phyloP scores from a whole-genome alignment of 2,888 invertebrate species.

The Cyaniris semiargus region DNA sequence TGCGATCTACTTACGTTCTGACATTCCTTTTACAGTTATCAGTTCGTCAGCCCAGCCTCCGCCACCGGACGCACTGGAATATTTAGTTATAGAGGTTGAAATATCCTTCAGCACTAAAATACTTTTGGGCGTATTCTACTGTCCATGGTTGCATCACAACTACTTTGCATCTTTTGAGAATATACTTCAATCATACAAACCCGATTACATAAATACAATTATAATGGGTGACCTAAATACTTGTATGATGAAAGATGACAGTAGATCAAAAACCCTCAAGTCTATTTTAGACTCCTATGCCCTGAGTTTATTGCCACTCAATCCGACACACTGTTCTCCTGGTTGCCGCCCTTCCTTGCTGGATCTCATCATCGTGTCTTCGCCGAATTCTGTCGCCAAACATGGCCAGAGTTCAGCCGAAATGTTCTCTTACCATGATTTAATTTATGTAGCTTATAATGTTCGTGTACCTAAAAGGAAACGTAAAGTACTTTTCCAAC shows the following conservation, averaged over 20 bases:
- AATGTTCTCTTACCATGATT: not conserved
- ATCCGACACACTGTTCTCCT: not conserved
- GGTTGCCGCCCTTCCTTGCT: not conserved
- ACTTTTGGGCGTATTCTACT: not conserved
- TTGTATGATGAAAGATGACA: not conserved
- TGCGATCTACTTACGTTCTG: not conserved
- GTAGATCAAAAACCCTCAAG: not conserved
- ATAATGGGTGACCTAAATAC: not conserved
- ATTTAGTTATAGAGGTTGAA: not conserved
- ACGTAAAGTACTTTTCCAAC: slow-evolving; percentile 12
- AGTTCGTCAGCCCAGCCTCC: not conserved
- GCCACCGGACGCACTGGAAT: not conserved
- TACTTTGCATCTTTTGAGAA: not conserved
- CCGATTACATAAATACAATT: not conserved
- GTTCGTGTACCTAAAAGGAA: not conserved
- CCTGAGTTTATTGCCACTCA: not conserved
- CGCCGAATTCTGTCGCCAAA: not conserved
- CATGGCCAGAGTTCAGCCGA: not conserved
- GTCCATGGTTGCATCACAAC: not conserved
- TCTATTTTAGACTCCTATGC: not conserved
- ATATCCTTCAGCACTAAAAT: not conserved
- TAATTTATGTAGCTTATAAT: slow-evolving; percentile 1
- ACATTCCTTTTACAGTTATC: not conserved
- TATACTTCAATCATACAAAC: too few relatives aligned
- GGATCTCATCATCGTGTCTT: not conserved